Conservation (phyloP, 1,140 invertebrate genomes). For the Brachionus rubens region DNA sequence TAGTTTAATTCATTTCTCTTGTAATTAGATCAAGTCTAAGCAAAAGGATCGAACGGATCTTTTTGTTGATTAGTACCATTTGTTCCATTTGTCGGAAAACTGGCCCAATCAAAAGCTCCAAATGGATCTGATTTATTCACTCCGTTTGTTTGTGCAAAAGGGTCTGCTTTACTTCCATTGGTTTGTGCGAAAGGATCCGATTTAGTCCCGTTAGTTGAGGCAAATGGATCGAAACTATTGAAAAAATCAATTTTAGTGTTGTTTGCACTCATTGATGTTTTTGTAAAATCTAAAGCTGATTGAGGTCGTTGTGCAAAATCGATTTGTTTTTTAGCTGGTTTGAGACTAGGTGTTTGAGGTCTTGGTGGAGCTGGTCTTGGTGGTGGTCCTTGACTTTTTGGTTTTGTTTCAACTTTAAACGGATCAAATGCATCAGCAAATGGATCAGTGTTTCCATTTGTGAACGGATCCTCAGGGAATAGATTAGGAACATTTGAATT, state of each 20-base stretch:
- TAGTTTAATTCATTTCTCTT: too few relatives aligned
- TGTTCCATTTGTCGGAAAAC: not conserved
- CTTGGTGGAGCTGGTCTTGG: slow-evolving; percentile 30
- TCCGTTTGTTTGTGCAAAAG: not conserved
- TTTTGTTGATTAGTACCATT: slow-evolving; percentile 7
- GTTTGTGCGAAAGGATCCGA: slow-evolving; percentile 31
- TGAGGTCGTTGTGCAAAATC: slow-evolving; percentile 28
- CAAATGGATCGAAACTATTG: slow-evolving; percentile 37
- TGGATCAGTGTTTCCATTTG: not conserved
- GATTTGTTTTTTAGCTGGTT: slow-evolving; percentile 7
- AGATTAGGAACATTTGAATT: not conserved
- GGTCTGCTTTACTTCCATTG: too few relatives aligned
- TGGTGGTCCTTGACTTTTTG: not conserved
- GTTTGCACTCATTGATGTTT: not conserved
- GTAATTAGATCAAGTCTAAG: not conserved
- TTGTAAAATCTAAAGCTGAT: slow-evolving; percentile 41
- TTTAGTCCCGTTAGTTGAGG: not conserved
- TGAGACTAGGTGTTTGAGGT: slow-evolving; percentile 44
- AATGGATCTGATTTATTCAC: slow-evolving; percentile 24
- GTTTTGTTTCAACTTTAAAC: not conserved
- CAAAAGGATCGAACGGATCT: slow-evolving; percentile 43
- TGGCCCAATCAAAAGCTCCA: slow-evolving; percentile 4
- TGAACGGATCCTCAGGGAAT: slow-evolving; percentile 42
- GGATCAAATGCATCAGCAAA: slow-evolving; percentile 26
- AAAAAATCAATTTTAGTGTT: slow-evolving; percentile 34